Evolutionary conservation across 2,797 vertebrate species (phyloP), one percentile per base, ranked within the genome.

Genomic region (Anomalospiza imberbis): DNA sequence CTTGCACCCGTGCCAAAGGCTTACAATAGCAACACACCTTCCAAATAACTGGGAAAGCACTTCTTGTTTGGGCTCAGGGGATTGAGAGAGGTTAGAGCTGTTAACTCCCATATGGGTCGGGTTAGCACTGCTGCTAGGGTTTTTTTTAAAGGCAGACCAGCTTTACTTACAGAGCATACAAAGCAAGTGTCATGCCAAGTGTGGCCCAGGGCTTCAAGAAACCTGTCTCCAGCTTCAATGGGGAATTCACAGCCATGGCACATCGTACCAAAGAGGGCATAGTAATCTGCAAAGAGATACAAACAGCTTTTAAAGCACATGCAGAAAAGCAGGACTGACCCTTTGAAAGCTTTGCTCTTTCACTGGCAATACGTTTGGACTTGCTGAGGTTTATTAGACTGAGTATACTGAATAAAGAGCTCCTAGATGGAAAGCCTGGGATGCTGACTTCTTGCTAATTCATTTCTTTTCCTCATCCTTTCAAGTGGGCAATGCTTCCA

Each of bases 111-210:
- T 3, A 77, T 17, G 5, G 42, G 38, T 68, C 44, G 89, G 80
- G 72, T 61, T 44, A 91, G 80, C 88, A 15, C 15, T 32, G 60
- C 51, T 53, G 40, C 28, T 51, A 45, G n/a, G 42, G 63, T 36
- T 84, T 66, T 34, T 34, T 67, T 85, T 63, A 42, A 61, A 83
- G 2, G 19, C 11, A 70, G 45, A 63, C 28, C 3, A 36, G 51
- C 21, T 87, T 86, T 93, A 98, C 99, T 95, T 98, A 99, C 99
- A 4, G 98, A 98, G 80, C 99, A 99, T 32, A 99, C 99, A 84
- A 99, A 99, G 97, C 99, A 99, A 91, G 99, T 99, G 95, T 99
- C 99, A 17, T 99, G 99, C 99, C 99, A 99, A 96, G 98, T 99
- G 94, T 97, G 98, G 54, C 99, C 99, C 74, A 99, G 95, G 47